Evolutionary conservation across 2,888 invertebrate species (phyloP).

Genomic region (Capitulum mitella): DNA sequence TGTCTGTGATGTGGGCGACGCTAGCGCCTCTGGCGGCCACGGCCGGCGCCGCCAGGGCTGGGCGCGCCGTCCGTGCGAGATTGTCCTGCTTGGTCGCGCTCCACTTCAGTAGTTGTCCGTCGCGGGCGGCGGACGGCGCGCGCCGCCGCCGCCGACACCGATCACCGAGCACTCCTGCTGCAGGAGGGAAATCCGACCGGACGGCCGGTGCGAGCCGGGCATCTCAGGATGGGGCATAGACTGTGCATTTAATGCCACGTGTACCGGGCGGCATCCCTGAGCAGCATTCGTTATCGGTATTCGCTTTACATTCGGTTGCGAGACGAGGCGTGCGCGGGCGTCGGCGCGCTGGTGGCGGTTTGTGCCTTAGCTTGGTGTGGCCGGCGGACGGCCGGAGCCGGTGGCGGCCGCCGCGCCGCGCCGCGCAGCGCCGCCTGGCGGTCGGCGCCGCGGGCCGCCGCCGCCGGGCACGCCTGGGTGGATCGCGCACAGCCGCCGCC

Average conservation of each 20-base stretch:
- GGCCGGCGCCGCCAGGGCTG: neutral
- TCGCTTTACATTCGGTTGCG: neutral
- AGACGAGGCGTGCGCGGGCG: too few relatives aligned
- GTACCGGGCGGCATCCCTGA: neutral
- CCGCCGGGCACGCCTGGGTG: too few relatives aligned
- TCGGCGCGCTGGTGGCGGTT: neutral
- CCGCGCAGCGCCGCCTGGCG: too few relatives aligned
- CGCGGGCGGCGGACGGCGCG: neutral
- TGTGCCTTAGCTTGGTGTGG: constrained; percentile 3
- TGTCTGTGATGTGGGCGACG: constrained; percentile 18
- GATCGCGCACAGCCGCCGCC: too few relatives aligned
- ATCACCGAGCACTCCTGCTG: too few relatives aligned
- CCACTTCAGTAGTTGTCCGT: neutral
- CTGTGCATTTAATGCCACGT: neutral
- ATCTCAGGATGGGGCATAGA: neutral
- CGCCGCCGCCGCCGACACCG: neutral
- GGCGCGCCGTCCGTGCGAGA: neutral
- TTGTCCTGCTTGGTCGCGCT: neutral
- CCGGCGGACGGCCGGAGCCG: too few relatives aligned
- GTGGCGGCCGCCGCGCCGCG: too few relatives aligned
- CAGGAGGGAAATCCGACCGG: too few relatives aligned
- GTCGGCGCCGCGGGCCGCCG: too few relatives aligned
- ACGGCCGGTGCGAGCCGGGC: too few relatives aligned
- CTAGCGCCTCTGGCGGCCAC: neutral
- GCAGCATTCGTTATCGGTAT: neutral